Base-by-base conservation (phyloP, 1,140 invertebrate genomes). In the Tetramorium simillimum region DNA sequence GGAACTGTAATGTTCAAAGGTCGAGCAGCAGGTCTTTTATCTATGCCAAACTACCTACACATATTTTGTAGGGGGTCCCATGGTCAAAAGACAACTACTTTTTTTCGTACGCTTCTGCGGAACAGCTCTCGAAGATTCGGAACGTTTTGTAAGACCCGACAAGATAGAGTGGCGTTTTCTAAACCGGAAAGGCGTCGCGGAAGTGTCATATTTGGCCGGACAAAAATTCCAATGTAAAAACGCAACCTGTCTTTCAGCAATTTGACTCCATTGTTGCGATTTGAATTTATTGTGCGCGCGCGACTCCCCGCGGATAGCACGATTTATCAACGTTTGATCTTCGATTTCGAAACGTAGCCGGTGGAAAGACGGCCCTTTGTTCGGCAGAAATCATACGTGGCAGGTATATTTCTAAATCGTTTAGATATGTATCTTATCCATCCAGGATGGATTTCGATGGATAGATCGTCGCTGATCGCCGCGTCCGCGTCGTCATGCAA, bases 291-390 rank as follows among this genome's bases (percentile, higher is more conserved):
- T 70, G 69, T 78, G 70, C 65, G 69, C 28, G 33, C 37, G 4
- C 40, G 51, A 37, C 77, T 58, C 63, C 76, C 63, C 51, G n/a
- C 46, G 62, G 51, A 60, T 62, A 58, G 56, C 51, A 40, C 75
- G 40, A 75, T 63, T 89, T 87, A 87, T 89, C 88, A 86, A 72
- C 24, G 49, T 87, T 72, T 85, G 88, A 86, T 90, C 76, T 77
- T 60, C 37, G 16, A 10, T 67, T 75, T 46, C 58, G 16, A 43
- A 62, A 49, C 62, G 33, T 21, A 65, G n/a, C 51, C 65, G 46
- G 37, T 14, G 28, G 77, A 33, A 49, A 60, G 7, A 70, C 21
- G 28, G 0, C 3, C 86, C 85, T 84, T 88, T 88, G 56, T 72
- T 43, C 65, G 69, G 9, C 4, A 3, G 24, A 33, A 58, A 12